These are phyloP conservation scores for Eufriesea mexicana DNA, from an alignment of 1,140 invertebrate genomes.

Conservation along the genomic window DNA sequence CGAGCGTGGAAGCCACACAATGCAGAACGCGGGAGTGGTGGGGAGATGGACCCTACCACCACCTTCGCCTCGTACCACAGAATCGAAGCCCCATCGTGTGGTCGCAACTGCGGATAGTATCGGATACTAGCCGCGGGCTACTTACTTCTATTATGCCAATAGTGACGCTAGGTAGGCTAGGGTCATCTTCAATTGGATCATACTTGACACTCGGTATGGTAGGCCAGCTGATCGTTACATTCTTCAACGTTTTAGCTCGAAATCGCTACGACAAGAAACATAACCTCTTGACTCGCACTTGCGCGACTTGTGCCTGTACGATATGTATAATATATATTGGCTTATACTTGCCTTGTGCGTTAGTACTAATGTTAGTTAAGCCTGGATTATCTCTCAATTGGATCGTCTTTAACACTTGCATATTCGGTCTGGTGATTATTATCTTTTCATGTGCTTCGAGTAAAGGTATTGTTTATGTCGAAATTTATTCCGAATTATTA, in stretches of 20 bases:
- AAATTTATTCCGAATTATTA: too few species aligned
- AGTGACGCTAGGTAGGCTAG: slow-evolving; percentile 56
- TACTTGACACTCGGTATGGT: slow-evolving; percentile 61
- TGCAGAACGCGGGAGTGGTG: slow-evolving; percentile 33
- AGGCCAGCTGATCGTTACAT: slow-evolving; percentile 42
- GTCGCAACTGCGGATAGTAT: slow-evolving; percentile 65
- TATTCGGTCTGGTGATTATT: background rate
- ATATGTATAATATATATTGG: background rate
- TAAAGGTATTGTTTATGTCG: background rate
- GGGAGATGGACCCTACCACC: slow-evolving; percentile 15
- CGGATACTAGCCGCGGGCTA: slow-evolving; percentile 46
- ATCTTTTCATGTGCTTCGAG: background rate
- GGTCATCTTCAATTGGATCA: slow-evolving; percentile 68
- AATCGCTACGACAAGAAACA: background rate
- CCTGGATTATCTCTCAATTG: slow-evolving; percentile 15
- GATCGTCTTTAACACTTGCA: slow-evolving; percentile 10
- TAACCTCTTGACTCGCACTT: background rate
- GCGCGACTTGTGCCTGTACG: background rate
- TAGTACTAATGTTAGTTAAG: background rate
- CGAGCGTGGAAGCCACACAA: slow-evolving; percentile 70
- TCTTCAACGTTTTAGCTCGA: background rate
- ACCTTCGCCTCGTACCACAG: slow-evolving; percentile 41
- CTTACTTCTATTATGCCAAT: slow-evolving; percentile 66
- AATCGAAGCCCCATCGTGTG: slow-evolving; percentile 68
- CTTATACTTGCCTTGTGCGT: background rate